Evolutionary conservation across 2,113 vertebrate species (phyloP).

Genomic region (Coreoperca whiteheadi): DNA sequence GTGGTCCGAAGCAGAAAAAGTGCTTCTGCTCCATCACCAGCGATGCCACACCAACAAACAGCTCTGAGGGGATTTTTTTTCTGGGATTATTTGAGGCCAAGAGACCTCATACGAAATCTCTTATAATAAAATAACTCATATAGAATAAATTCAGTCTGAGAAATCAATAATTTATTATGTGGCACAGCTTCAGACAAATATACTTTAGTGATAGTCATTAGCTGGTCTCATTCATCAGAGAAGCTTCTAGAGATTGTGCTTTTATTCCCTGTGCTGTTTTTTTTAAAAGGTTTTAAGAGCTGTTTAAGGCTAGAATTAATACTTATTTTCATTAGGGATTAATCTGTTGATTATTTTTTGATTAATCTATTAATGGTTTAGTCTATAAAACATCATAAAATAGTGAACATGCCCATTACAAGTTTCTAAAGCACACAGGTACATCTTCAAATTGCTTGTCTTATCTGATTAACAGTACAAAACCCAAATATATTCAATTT

Average conservation of each 20-base stretch:
- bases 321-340: constrained; percentile 10
- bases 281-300: neutral
- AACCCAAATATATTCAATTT: neutral
- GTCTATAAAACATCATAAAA: neutral
- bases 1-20: constrained; percentile 18
- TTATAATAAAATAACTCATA: constrained; percentile 14
- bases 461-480: neutral
- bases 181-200: constrained; percentile 28
- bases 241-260: neutral
- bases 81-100: constrained; percentile 9
- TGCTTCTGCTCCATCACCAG: neutral
- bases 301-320: neutral
- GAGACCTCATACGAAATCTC: neutral
- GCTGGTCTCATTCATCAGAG: constrained; percentile 13
- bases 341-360: neutral
- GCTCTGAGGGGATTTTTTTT: neutral
- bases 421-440: neutral
- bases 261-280: neutral
- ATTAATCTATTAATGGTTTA: neutral
- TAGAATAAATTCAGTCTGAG: constrained; percentile 12
- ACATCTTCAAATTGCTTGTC: neutral
- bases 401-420: neutral
- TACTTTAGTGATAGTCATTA: constrained; percentile 13
- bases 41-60: constrained; percentile 14
- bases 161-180: constrained; percentile 36